Evolutionary conservation across 2,797 vertebrate species (phyloP), one percentile per base, ranked within the genome.

Genomic region (Neoniphon sammara): DNA sequence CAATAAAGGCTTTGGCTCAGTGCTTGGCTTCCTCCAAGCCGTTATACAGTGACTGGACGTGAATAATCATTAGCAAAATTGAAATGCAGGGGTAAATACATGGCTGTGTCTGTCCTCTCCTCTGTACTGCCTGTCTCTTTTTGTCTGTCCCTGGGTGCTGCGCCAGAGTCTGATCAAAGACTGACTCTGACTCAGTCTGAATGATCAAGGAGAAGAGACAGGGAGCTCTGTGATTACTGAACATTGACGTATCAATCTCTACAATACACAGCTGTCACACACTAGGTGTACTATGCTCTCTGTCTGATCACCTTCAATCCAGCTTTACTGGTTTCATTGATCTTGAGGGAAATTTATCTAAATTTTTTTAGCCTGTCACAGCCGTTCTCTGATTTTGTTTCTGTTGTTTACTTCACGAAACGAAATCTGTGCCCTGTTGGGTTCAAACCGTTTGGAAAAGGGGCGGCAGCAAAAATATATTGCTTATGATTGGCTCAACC

Each of bases 11-110:
- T 87, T 81, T 78, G 82, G 83, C 88, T 85, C 75, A 74, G 80
- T 75, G 80, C 89, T 87, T 81, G 83, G 88, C 83, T 85, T 86
- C 82, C 82, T 90, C 85, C 80, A 65, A 89, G 86, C 89, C 86
- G 91, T 89, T 90, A 73, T 83, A 82, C 85, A 85, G 84, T 87
- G 89, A 82, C 88, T 89, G 89, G 85, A 91, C 80, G 79, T 86
- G 90, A 90, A 93, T 91, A 92, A 90, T 92, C 89, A 92, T 90
- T 87, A 88, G 87, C 63, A 70, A 64, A 81, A 88, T 90, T 93
- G 86, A 91, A 89, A 92, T 88, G 88, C 90, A 88, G 85, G 81
- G 76, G 84, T 88, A 91, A 92, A 90, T 90, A 91, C 85, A 71
- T 70, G 82, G 73, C 77, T 65, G 66, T 73, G 70, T 82, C 86